Percentiles rank a stretch among this genome's conserved stretches.
Evolutionary conservation across 2,113 vertebrate genomes (phyloP).

Genomic region (Melanocharis versteri): DNA sequence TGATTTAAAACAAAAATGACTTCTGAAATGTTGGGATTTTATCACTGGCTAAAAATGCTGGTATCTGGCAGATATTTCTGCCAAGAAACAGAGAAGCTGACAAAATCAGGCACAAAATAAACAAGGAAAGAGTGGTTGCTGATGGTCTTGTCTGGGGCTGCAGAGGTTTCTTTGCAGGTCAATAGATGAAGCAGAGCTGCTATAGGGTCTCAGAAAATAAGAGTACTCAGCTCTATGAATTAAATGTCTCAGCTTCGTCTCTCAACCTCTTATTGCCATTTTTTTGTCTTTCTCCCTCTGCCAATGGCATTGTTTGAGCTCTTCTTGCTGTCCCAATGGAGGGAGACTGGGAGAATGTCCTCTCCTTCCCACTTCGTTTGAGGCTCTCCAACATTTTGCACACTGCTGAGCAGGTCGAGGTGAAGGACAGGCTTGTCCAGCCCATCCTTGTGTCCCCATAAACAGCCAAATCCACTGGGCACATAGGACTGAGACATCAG

Average conservation of each 20-base stretch:
- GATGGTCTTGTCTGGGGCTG: neutral
- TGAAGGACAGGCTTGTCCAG: neutral
- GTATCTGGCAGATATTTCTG: neutral
- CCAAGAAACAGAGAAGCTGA: neutral
- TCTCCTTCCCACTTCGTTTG: neutral
- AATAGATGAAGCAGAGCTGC: neutral
- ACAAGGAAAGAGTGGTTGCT: neutral
- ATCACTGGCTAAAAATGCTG: neutral
- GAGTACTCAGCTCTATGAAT: neutral
- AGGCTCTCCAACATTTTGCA: neutral
- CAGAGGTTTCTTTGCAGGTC: neutral
- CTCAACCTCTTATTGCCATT: neutral
- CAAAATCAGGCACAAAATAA: neutral
- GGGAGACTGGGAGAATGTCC: neutral
- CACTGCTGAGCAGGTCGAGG: fast-evolving
- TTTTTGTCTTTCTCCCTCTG: neutral
- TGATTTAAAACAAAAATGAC: neutral
- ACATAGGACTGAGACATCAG: neutral
- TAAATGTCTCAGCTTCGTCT: neutral
- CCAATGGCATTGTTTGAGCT: neutral
- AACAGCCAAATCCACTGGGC: neutral
- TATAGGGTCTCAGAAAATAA: neutral
- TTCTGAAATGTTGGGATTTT: neutral
- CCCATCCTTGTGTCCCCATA: neutral
- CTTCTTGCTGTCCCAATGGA: neutral